Conservation (phyloP, 2,888 invertebrate genomes). For the Lacanobia oleracea region DNA sequence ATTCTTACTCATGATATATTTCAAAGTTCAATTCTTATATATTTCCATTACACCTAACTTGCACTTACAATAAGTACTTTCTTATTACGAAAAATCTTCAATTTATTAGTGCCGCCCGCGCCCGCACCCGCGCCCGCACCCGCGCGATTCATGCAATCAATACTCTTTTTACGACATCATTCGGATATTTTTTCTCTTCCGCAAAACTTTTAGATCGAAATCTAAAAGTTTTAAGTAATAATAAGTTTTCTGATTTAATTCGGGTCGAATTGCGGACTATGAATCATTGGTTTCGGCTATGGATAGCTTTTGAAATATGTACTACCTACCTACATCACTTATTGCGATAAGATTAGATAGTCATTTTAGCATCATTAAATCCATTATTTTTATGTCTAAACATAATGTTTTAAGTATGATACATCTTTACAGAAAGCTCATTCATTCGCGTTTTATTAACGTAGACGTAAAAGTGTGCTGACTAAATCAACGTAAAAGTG, state of each 20-base stretch:
- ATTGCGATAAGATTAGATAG: neutral
- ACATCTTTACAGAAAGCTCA: neutral
- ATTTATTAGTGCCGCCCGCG: slow-evolving; percentile 30
- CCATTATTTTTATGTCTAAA: neutral
- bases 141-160: slow-evolving; percentile 23
- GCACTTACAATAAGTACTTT: slow-evolving; percentile 35
- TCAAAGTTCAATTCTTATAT: slow-evolving; percentile 23
- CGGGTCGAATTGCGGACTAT: slow-evolving; percentile 1
- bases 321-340: neutral
- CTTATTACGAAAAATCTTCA: slow-evolving; percentile 13
- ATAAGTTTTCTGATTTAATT: slow-evolving; percentile 48
- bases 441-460: neutral
- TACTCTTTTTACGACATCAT: slow-evolving; percentile 36
- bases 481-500: neutral
- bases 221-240: slow-evolving; percentile 34
- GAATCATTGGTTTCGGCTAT: slow-evolving; percentile 3
- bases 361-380: neutral
- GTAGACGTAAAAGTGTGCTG: neutral
- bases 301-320: slow-evolving; percentile 4
- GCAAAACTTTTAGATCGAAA: slow-evolving; percentile 43
- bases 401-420: neutral
- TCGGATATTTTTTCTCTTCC: slow-evolving; percentile 37
- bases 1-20: slow-evolving; percentile 37
- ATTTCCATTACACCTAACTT: slow-evolving; percentile 20
- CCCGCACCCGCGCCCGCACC: no score